Evolutionary conservation across 2,888 invertebrate genomes (phyloP).

Genomic region (Furcula furcula): DNA sequence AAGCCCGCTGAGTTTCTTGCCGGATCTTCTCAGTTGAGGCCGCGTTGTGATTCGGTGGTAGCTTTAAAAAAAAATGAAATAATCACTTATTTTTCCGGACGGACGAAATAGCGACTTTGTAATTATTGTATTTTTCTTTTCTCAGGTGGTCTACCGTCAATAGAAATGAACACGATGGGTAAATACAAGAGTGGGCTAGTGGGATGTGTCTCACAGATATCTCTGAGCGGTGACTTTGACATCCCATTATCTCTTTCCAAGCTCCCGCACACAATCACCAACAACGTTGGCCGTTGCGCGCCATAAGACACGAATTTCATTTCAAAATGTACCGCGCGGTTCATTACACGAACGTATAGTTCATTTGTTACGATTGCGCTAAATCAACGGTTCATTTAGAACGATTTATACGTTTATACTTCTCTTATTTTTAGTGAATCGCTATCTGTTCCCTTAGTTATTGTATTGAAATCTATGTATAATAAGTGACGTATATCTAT

Average conservation of each 20-base stretch:
- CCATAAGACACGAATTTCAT: conserved; percentile 54
- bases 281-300: conserved; percentile 72
- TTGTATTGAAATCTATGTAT: too few species aligned
- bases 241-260: conserved; percentile 86
- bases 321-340: conserved; percentile 35
- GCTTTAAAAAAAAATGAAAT: too few species aligned
- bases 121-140: conserved; percentile 22
- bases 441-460: too few species aligned
- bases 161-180: conserved; percentile 85
- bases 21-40: too few species aligned
- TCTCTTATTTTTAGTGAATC: too few species aligned
- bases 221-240: conserved; percentile 89
- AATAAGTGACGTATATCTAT: too few species aligned
- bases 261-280: conserved; percentile 82
- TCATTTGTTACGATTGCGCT: conserved; percentile 6
- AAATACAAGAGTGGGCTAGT: conserved; percentile 88
- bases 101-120: too few species aligned
- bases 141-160: conserved; percentile 91
- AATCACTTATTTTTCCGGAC: too few species aligned
- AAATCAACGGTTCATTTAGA: conserved; percentile 33
- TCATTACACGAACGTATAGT: conserved; percentile 28
- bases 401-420: not conserved
- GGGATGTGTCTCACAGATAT: conserved; percentile 92
- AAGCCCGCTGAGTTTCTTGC: too few species aligned
- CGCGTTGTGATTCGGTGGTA: too few species aligned